phyloP scores from a whole-genome alignment of 2,797 vertebrate species.

The Amblyopsis hoosieri region DNA sequence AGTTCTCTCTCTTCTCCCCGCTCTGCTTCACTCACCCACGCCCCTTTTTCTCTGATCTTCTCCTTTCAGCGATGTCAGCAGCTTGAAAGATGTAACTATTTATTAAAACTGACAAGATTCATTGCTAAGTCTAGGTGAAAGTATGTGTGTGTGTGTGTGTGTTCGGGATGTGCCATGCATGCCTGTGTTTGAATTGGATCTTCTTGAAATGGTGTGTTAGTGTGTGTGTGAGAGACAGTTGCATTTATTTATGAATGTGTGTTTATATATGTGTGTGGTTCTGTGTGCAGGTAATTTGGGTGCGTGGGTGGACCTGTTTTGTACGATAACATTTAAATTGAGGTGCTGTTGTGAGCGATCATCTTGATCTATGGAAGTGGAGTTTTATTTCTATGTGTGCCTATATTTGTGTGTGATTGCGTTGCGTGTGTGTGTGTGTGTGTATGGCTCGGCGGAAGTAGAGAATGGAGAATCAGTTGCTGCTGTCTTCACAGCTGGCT shows the following conservation, averaged over 20 bases:
- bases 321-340: neutral
- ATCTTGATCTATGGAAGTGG: slow-evolving; percentile 1
- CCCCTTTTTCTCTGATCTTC: slow-evolving; percentile 11
- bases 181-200: neutral
- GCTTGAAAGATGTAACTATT: slow-evolving; percentile 71
- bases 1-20: slow-evolving; percentile 1
- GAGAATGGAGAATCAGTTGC: slow-evolving; percentile 49
- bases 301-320: slow-evolving; percentile 4
- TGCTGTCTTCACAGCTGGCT: slow-evolving; percentile 72
- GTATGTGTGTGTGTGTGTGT: slow-evolving; percentile 12
- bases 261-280: slow-evolving; percentile 7
- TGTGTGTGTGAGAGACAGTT: neutral
- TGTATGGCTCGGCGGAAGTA: slow-evolving; percentile 16
- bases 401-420: neutral
- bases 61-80: slow-evolving; percentile 37
- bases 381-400: neutral
- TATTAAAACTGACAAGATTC: slow-evolving; percentile 74
- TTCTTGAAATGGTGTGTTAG: neutral
- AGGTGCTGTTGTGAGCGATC: neutral
- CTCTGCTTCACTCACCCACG: slow-evolving; percentile 2
- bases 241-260: slow-evolving; percentile 6
- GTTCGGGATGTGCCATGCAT: neutral
- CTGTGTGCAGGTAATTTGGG: neutral
- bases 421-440: slow-evolving; percentile 9
- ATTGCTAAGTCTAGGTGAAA: slow-evolving; percentile 47